Percentiles rank a stretch among this genome's conserved stretches.
These are phyloP conservation scores for Petaurus breviceps DNA, from an alignment of 2,113 vertebrate species.

Conservation along the genomic window DNA sequence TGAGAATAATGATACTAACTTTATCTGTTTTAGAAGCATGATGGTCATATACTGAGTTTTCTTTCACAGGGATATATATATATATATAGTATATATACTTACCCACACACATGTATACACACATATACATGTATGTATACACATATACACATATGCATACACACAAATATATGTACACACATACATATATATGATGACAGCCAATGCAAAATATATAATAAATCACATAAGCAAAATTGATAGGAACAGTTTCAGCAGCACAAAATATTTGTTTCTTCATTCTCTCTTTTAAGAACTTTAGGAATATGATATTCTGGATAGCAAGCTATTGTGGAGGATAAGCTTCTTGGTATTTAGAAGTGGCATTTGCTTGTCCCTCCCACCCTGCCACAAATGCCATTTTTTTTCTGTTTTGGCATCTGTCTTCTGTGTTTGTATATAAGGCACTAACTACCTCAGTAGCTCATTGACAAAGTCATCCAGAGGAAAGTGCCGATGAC, in stretches of 20 bases:
- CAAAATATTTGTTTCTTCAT: not conserved
- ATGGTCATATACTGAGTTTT: conserved; percentile 33
- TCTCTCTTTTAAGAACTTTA: not conserved
- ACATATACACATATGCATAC: not conserved
- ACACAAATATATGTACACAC: not conserved
- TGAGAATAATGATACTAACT: conserved; percentile 2
- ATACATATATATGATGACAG: not conserved
- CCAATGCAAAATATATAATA: not conserved
- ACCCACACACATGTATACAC: not conserved
- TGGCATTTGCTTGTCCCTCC: conserved; percentile 24
- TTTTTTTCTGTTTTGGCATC: conserved; percentile 65
- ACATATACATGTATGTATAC: not conserved
- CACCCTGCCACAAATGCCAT: conserved; percentile 43
- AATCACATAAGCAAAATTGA: not conserved
- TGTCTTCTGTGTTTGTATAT: conserved; percentile 66
- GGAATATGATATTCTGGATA: not conserved
- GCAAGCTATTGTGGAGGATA: not conserved
- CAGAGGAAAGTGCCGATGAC: conserved; percentile 69
- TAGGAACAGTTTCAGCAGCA: not conserved
- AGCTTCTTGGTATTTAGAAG: conserved; percentile 33
- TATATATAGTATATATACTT: not conserved
- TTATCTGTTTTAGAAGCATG: conserved; percentile 10
- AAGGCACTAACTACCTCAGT: conserved; percentile 73
- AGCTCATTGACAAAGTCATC: conserved; percentile 77
- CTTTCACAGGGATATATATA: not conserved